Base-by-base conservation (phyloP, 2,797 vertebrate genomes). In the Typhlichthys eigenmanni region DNA sequence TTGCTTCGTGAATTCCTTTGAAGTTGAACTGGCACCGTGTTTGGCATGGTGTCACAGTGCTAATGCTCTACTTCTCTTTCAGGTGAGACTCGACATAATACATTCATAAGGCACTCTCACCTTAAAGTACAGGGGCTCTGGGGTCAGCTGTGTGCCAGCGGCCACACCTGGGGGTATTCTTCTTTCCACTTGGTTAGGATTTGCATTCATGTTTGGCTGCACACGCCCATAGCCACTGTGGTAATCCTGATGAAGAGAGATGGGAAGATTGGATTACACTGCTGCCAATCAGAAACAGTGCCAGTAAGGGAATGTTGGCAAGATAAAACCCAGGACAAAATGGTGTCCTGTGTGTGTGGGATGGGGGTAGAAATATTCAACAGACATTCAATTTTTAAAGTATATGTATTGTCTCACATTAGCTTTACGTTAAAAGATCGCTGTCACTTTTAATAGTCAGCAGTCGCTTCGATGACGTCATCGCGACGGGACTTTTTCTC, bases 91-190 rank as follows among this genome's bases (percentile, higher is more conserved):
- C 13, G 4, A 12, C 2, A 48, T n/a, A 13, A n/a, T 13, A n/a
- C 47, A 48, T 48, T 48, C n/a, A 48, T 59, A 51, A 58, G 0
- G 13, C 14, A 12, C 13, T 43, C 65, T 76, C 17, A 98, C 97
- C 95, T 98, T 94, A 80, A 99, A 98, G 88, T 95, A 98, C 43
- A 98, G 92, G 16, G 94, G 91, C 38, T 97, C 95, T 60, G 96
- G 90, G 53, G 90, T 92, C 75, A 93, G 93, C 64, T 95, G 92
- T 0, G 86, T 68, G 71, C 92, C 90, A 11, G 81, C 72, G 1
- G 80, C 87, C 7, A 87, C 93, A 46, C 85, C 85, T 61, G 95
- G 91, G 72, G 89, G 91, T 0, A 84, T 87, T 59, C 93, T 91
- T 76, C 93, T 94, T 76, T 98, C 95, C 53, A 93, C 92, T 32